phyloP scores from a whole-genome alignment of 2,113 vertebrate genomes.

The Nerophis lumbriciformis region DNA sequence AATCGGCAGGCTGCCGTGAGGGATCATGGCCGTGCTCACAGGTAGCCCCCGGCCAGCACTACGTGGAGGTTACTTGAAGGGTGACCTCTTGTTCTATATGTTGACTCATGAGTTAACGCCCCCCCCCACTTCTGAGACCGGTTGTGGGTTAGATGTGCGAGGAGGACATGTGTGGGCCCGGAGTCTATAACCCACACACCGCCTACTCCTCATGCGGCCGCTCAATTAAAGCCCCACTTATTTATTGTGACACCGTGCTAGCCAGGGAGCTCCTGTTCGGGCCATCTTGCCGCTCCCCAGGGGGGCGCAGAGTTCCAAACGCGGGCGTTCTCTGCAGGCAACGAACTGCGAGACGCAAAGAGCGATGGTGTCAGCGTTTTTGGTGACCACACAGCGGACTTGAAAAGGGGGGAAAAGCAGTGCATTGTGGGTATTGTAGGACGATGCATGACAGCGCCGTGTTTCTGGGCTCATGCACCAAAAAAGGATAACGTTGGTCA shows the following conservation, averaged over 20 bases:
- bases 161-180: constrained; percentile 8
- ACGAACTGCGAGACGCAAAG: too few relatives aligned
- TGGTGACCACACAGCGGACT: too few relatives aligned
- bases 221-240: constrained; percentile 29
- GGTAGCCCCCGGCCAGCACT: constrained; percentile 29
- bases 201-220: neutral
- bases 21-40: constrained; percentile 32
- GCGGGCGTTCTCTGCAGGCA: too few relatives aligned
- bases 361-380: too few relatives aligned
- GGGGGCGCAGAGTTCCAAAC: neutral
- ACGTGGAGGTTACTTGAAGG: constrained; percentile 44
- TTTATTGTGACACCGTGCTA: constrained; percentile 12
- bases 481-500: too few relatives aligned
- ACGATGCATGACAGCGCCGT: too few relatives aligned
- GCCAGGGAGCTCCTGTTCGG: neutral
- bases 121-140: neutral
- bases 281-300: neutral
- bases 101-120: constrained; percentile 17
- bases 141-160: neutral
- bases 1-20: constrained; percentile 25
- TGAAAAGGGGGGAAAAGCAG: too few relatives aligned
- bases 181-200: constrained; percentile 10
- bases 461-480: too few relatives aligned
- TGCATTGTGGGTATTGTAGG: too few relatives aligned
- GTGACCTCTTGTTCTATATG: constrained; percentile 14